Conservation (phyloP, 2,797 vertebrate species). For the Erethizon dorsatum region DNA sequence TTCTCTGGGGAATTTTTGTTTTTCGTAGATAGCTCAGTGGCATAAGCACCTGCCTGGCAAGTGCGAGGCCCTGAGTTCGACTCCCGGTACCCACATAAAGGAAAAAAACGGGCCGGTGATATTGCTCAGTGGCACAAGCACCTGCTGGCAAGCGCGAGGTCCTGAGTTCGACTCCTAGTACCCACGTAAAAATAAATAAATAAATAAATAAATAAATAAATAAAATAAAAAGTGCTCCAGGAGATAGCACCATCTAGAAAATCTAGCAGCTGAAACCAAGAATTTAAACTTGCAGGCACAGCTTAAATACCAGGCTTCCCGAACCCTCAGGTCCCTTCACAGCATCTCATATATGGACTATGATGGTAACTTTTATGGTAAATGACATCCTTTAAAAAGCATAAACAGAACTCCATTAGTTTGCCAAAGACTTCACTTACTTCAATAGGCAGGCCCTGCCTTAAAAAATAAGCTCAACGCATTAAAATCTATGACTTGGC, state of each 20-base stretch:
- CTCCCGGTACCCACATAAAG: no score
- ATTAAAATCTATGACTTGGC: not conserved
- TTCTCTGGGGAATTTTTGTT: slow-evolving; percentile 62
- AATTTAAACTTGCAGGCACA: not conserved
- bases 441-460: not conserved
- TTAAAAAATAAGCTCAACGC: slow-evolving; percentile 30
- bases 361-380: not conserved
- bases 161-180: no score
- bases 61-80: no score
- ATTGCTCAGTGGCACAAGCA: no score
- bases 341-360: not conserved
- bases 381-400: slow-evolving; percentile 8
- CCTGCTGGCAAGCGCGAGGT: no score
- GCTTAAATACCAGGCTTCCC: not conserved
- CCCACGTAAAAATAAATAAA: no score
- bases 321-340: not conserved
- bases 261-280: not conserved
- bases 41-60: no score
- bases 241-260: slow-evolving; percentile 25
- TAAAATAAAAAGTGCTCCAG: slow-evolving; percentile 55
- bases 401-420: not conserved
- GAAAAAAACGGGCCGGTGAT: no score
- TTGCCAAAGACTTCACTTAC: not conserved
- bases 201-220: no score
- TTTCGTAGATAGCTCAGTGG: no score